Evolutionary conservation across 2,113 vertebrate species (phyloP).

Genomic region (Aspiorhynchus laticeps): DNA sequence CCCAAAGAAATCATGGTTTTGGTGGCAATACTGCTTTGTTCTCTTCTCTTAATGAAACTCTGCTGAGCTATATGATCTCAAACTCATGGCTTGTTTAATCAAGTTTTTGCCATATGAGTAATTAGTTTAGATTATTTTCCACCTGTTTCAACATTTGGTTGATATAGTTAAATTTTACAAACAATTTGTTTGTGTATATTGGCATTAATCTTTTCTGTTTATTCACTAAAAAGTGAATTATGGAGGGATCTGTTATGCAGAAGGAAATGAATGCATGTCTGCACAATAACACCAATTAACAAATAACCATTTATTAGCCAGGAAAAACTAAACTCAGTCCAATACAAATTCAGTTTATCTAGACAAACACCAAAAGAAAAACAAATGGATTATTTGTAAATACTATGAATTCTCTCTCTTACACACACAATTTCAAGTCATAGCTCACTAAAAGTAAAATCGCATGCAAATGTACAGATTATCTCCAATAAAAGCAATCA

Average conservation of each 20-base stretch:
- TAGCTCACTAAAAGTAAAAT: background rate
- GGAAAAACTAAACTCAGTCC: background rate
- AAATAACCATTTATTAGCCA: background rate
- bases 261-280: background rate
- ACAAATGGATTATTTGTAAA: slow-evolving; percentile 4
- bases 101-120: background rate
- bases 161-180: background rate
- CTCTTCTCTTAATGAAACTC: background rate
- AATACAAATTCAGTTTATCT: background rate
- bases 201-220: no score
- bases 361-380: background rate
- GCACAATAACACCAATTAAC: background rate
- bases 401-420: background rate
- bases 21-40: background rate
- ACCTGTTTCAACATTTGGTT: background rate
- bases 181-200: background rate
- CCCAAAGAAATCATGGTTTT: background rate
- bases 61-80: background rate
- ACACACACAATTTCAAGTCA: background rate
- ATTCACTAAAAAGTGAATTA: background rate
- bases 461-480: background rate
- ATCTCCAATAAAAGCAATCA: background rate
- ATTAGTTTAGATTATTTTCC: background rate
- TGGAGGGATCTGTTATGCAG: background rate
- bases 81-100: background rate